Evolutionary conservation across 2,113 vertebrate genomes (phyloP), one percentile per base, ranked within the genome.

Genomic region (Corythornis cristatus): DNA sequence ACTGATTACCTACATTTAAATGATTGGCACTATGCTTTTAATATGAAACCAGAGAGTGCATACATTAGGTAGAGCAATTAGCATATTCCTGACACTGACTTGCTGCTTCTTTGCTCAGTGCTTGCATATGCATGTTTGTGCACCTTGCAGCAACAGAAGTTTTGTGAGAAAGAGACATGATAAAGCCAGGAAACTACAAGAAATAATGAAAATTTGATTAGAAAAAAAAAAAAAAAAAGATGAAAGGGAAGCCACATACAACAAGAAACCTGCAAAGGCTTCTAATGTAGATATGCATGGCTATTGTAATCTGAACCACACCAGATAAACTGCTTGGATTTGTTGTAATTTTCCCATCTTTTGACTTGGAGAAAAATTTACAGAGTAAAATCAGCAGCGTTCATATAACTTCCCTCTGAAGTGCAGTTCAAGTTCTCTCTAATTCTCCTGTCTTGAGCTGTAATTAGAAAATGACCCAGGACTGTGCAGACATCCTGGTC

Each of bases 161-260:
- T 85, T 83, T 96, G 78, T 93, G 56, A 86, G 87, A 83, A 90
- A 86, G 48, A 75, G 53, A 37, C 25, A 17, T 46, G 40, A 78
- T 73, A 62, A 86, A 77, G 58, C 54, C 75, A 94, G 80, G 21
- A 92, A 86, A 77, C 84, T 71, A 71, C 70, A 92, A 71, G 61
- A 53, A 88, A 75, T 92, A 48, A 90, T 2, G 28, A 87, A 91
- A 88, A 87, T 76, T 22, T 88, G 26, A 72, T n/a, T 50, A 28
- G 25, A 26, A 91, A 88, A 33, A 37, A 37, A 37, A 33, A 37
- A 37, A 37, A 37, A 37, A 37, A 56, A 71, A 61, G 31, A 74
- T 60, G 19, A 85, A 25, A 3, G 50, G 42, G 60, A 88, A 84
- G 29, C 1, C 5, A 65, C 61, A 78, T 48, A 71, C 26, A 46